phyloP scores from a whole-genome alignment of 2,888 invertebrate species.

The Stenchaetothrips biformis region DNA sequence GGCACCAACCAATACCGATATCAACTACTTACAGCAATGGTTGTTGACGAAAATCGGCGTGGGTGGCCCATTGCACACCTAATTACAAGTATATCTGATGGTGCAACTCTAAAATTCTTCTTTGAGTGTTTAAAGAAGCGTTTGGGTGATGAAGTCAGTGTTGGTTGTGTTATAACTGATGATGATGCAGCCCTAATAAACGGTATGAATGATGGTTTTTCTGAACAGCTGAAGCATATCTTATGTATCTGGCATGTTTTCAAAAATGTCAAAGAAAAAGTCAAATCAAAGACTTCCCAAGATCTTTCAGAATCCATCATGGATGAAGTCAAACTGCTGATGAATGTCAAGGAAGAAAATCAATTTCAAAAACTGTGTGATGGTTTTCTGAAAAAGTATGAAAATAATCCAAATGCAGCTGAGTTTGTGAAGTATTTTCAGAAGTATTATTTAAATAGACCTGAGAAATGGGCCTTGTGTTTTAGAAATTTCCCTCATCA shows the following conservation, averaged over 20 bases:
- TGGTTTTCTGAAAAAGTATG: no score
- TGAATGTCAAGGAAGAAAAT: no score
- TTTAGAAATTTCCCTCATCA: no score
- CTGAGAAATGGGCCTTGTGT: no score
- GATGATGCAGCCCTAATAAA: constrained; percentile 28
- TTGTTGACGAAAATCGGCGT: constrained; percentile 24
- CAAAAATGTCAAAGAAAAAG: no score
- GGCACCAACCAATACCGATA: constrained; percentile 26
- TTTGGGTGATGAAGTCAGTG: neutral
- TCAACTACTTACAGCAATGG: constrained; percentile 22
- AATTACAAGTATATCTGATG: constrained; percentile 27
- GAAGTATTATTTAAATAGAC: no score
- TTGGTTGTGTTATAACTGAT: constrained; percentile 29
- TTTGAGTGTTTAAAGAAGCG: constrained; percentile 9
- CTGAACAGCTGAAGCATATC: neutral
- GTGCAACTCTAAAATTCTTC: neutral
- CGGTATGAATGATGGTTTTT: constrained; percentile 28
- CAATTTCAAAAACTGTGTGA: no score
- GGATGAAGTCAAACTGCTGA: no score
- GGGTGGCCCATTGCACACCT: constrained; percentile 28
- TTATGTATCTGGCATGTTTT: constrained; percentile 27
- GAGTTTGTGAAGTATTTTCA: no score
- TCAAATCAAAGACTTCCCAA: constrained; percentile 27
- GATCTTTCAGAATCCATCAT: constrained; percentile 28
- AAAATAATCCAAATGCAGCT: no score